Percentiles rank a stretch among this genome's conserved stretches.
Evolutionary conservation across 2,797 vertebrate species (phyloP).

Genomic region (Aplochiton taeniatus): DNA sequence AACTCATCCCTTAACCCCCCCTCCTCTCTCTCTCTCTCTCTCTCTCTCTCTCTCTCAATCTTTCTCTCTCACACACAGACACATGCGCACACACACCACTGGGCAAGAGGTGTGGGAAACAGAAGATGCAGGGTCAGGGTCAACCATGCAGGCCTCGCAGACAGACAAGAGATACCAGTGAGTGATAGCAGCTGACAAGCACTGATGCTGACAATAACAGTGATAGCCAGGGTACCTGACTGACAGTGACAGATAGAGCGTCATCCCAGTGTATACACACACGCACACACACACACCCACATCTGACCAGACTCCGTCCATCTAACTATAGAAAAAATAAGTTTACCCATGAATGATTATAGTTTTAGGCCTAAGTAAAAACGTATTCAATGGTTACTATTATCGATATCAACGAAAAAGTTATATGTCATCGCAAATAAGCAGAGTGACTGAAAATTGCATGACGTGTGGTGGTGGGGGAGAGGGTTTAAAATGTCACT

Average conservation of each 20-base stretch:
- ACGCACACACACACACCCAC: constrained; percentile 7
- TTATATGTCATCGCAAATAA: too few relatives aligned
- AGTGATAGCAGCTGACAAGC: constrained; percentile 74
- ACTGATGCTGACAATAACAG: constrained; percentile 65
- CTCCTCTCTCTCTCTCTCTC: too few relatives aligned
- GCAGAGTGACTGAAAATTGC: neutral
- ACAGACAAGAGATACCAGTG: constrained; percentile 68
- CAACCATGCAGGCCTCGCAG: constrained; percentile 67
- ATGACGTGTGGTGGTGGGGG: neutral
- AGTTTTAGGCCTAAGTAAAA: too few relatives aligned
- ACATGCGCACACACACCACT: constrained; percentile 15
- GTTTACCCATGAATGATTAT: too few relatives aligned
- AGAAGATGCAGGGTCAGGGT: constrained; percentile 70
- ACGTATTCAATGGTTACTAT: too few relatives aligned
- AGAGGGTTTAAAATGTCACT: neutral
- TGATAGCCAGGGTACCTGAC: constrained; percentile 65
- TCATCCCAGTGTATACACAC: constrained; percentile 31
- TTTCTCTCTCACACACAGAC: constrained; percentile 4
- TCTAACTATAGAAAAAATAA: too few relatives aligned
- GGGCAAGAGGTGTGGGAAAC: constrained; percentile 71
- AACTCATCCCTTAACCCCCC: too few relatives aligned
- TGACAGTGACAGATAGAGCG: constrained; percentile 63
- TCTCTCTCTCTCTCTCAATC: too few relatives aligned
- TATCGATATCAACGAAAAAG: too few relatives aligned
- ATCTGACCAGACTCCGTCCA: too few relatives aligned